These are phyloP conservation scores for Phymorhynchus buccinoides DNA, from an alignment of 1,140 invertebrate species.

Conservation along the genomic window DNA sequence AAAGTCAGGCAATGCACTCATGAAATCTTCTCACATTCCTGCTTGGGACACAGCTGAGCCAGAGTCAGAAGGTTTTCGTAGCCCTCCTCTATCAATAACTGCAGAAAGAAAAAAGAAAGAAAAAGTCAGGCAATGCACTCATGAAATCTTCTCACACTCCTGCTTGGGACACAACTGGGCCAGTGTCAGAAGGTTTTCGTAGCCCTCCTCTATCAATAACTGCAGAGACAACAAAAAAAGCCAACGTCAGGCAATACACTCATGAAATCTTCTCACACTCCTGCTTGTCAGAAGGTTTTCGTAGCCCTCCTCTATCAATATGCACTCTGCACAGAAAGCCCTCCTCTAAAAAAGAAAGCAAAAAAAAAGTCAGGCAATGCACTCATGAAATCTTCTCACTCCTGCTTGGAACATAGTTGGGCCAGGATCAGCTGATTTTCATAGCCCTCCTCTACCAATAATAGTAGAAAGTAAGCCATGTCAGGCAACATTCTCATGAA, in stretches of 20 bases:
- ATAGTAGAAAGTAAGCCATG: slow-evolving; percentile 46
- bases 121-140: too few relatives aligned
- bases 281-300: too few relatives aligned
- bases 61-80: slow-evolving; percentile 89
- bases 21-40: too few relatives aligned
- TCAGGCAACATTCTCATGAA: too few relatives aligned
- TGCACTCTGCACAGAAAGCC: not conserved
- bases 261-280: too few relatives aligned
- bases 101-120: slow-evolving; percentile 43
- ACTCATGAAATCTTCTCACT: too few relatives aligned
- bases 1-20: too few relatives aligned
- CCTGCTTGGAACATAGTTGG: slow-evolving; percentile 84
- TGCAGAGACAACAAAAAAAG: slow-evolving; percentile 49
- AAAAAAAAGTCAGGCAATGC: too few relatives aligned
- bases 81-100: slow-evolving; percentile 83
- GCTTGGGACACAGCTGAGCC: slow-evolving; percentile 84
- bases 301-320: not conserved
- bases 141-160: too few relatives aligned
- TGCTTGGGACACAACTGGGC: slow-evolving; percentile 85
- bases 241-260: too few relatives aligned
- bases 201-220: slow-evolving; percentile 83
- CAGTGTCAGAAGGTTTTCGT: slow-evolving; percentile 89
- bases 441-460: slow-evolving; percentile 85
- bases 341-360: too few relatives aligned
- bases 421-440: slow-evolving; percentile 90